phyloP scores from a whole-genome alignment of 2,888 invertebrate species.

The Mayetiola destructor region DNA sequence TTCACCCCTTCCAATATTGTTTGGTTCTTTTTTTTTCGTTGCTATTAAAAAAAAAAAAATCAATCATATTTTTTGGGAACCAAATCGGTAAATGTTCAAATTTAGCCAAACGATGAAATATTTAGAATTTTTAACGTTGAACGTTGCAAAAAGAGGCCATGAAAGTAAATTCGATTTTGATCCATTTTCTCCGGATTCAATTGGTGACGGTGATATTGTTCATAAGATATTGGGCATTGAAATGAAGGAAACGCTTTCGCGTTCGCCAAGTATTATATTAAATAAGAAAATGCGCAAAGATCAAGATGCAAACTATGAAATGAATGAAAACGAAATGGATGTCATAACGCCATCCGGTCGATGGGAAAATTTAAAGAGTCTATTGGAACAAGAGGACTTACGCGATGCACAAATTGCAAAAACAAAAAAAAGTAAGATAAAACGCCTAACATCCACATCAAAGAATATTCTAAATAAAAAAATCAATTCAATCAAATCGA shows the following conservation, averaged over 20 bases:
- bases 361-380: conserved; percentile 1
- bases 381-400: conserved; percentile 45
- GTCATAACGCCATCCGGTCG: not conserved
- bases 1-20: not conserved
- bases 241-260: conserved; percentile 21
- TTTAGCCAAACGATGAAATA: conserved; percentile 31
- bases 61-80: no score
- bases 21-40: not conserved
- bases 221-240: conserved; percentile 22
- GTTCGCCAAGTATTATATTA: conserved; percentile 19
- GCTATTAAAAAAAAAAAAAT: no score
- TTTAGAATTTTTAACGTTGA: conserved; percentile 45
- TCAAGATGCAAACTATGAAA: not conserved
- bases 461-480: conserved; percentile 46
- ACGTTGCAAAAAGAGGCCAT: conserved; percentile 26
- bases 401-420: conserved; percentile 34
- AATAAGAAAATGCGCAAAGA: conserved; percentile 20
- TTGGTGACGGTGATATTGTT: conserved; percentile 18
- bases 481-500: conserved; percentile 43
- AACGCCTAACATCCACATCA: conserved; percentile 46
- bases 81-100: no score
- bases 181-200: not conserved
- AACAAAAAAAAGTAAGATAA: conserved; percentile 41
- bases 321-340: not conserved
- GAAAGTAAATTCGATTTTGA: conserved; percentile 19